These are phyloP conservation scores for Lytechinus pictus DNA, from an alignment of 35 echinoderm and acorn worm species.

Conservation along the genomic window DNA sequence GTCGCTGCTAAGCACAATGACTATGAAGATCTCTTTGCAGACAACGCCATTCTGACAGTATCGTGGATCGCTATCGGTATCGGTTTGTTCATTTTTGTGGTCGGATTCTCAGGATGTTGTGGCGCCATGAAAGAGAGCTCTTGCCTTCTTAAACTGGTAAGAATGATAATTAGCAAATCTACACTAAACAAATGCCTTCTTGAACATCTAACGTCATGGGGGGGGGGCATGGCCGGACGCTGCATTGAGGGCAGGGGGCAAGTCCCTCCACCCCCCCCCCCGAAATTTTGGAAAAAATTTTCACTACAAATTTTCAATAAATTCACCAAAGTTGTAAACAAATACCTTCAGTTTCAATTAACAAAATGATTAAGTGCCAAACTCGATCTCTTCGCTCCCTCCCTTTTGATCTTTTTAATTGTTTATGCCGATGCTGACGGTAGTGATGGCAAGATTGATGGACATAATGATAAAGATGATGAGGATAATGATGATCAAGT, in stretches of 20 bases:
- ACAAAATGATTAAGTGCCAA: no score
- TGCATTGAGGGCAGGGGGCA: no score
- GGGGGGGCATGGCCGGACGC: no score
- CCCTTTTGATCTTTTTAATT: no score
- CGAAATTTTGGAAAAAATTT: no score
- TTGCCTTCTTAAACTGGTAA: constrained; percentile 67
- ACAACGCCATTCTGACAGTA: constrained; percentile 24
- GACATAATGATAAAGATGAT: neutral
- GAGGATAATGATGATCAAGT: neutral
- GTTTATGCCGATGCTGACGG: neutral
- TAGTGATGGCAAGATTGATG: neutral
- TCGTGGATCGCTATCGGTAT: constrained; percentile 37
- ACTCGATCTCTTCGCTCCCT: no score
- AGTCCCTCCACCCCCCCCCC: no score
- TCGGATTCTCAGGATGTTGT: constrained; percentile 69
- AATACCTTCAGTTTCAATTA: no score
- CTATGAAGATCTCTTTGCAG: constrained; percentile 30
- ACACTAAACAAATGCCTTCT: no score
- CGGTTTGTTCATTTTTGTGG: constrained; percentile 53
- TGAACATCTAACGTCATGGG: no score
- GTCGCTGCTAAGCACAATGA: constrained; percentile 2
- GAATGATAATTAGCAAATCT: neutral
- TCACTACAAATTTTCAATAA: no score
- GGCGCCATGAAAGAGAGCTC: constrained; percentile 64
- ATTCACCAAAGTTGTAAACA: no score